Evolutionary conservation across 2,113 vertebrate species (phyloP).

Genomic region (Bujurquina vittata): DNA sequence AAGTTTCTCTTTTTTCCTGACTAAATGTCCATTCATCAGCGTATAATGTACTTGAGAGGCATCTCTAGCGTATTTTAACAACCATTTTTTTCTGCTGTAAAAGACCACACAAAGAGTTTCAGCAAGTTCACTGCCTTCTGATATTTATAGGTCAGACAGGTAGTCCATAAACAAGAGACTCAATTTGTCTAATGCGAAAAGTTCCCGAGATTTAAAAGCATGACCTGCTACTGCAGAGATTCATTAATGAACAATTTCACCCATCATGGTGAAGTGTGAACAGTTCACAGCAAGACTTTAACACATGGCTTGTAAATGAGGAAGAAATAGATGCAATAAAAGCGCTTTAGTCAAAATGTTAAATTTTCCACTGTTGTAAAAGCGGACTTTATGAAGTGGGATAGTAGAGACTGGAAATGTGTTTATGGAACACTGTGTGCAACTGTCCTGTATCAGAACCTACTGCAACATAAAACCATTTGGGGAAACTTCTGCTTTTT

Average conservation of each 20-base stretch:
- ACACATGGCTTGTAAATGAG: conserved; percentile 49
- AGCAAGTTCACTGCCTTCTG: background rate
- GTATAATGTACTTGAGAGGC: background rate
- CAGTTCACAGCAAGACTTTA: conserved; percentile 36
- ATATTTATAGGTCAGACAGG: conserved; percentile 16
- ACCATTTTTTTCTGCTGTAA: background rate
- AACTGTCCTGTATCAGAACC: background rate
- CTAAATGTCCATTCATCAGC: background rate
- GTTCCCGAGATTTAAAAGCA: conserved; percentile 24
- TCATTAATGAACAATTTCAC: conserved; percentile 55
- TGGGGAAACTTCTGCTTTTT: background rate
- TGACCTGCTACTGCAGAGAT: conserved; percentile 5
- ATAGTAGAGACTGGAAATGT: conserved; percentile 29
- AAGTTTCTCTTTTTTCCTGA: background rate
- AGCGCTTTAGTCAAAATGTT: conserved; percentile 48
- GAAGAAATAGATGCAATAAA: conserved; percentile 60
- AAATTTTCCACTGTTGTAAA: conserved; percentile 58
- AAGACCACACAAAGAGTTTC: conserved; percentile 41
- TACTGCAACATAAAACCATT: conserved; percentile 1
- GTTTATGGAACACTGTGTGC: conserved; percentile 15
- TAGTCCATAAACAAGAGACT: conserved; percentile 8
- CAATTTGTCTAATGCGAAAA: background rate
- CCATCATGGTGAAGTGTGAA: conserved; percentile 37
- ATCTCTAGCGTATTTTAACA: conserved; percentile 3
- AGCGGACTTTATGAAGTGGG: conserved; percentile 50